Evolutionary conservation across 1,140 invertebrate species (phyloP), one percentile per base, ranked within the genome.

Genomic region (Eupristina koningsbergeri): DNA sequence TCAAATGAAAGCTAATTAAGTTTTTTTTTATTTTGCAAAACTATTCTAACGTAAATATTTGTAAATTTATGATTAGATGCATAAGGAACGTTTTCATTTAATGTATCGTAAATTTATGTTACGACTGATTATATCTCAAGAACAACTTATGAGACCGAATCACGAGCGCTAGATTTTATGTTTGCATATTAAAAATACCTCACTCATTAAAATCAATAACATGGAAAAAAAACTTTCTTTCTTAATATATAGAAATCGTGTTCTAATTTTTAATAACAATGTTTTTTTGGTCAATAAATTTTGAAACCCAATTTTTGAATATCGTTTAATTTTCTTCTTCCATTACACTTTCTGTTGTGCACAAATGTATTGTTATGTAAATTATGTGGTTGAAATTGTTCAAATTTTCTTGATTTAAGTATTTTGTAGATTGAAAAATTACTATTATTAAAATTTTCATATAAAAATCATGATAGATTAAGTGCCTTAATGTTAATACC

Each of bases 71-170:
- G 61, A 34, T 34, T 29, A 31, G 31, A 29, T 58, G 53, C 22
- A 58, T 64, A 31, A 15, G 61, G 11, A 64, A 64, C 11, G 31
- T 64, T 64, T 31, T 64, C 13, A 31, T 31, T 31, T 64, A 31
- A 64, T 64, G 13, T 17, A 64, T 64, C 61, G 34, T 64, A 64
- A 64, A 64, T 64, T 64, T 34, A 64, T 15, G 61, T 64, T 64
- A 64, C 31, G 61, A 31, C 17, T 64, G 61, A 64, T 64, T 64
- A 31, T 64, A 64, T 34, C 61, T 64, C 61, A 29, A 64, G 9
- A 31, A 58, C 31, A 31, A 64, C 61, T 64, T 64, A 64, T 34
- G 61, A 64, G 31, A 64, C 15, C 9, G 31, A 64, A 64, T 34
- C 61, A 64, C 29, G 61, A 34, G 29, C 26, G 22, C 29, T 64